phyloP scores from a whole-genome alignment of 2,888 invertebrate species.

The Drosophila hamatofila region DNA sequence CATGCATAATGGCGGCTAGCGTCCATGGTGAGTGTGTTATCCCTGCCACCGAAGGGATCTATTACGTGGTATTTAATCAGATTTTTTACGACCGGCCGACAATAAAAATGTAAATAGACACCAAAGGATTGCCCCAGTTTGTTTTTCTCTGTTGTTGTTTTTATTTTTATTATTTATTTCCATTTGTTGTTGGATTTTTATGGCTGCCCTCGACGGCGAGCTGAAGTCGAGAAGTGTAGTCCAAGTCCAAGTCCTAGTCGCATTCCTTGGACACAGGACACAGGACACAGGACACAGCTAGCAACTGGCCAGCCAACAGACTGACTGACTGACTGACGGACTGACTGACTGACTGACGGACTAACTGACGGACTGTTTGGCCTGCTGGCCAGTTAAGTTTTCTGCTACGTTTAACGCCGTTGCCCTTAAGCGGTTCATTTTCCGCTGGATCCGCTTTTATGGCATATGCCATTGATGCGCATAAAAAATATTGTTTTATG shows the following conservation, averaged over 20 bases:
- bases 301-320: too few relatives aligned
- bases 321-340: not conserved
- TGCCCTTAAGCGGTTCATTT: constrained; percentile 71
- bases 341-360: not conserved
- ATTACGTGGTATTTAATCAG: constrained; percentile 82
- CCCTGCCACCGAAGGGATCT: constrained; percentile 65
- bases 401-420: constrained; percentile 68
- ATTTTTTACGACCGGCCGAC: constrained; percentile 77
- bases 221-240: not conserved
- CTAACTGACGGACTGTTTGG: not conserved
- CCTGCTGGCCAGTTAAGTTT: constrained; percentile 55
- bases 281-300: not conserved
- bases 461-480: constrained; percentile 62
- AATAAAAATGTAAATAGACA: constrained; percentile 81
- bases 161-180: constrained; percentile 23
- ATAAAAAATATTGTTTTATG: constrained; percentile 73
- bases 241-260: constrained; percentile 15
- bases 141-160: not conserved
- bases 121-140: constrained; percentile 70
- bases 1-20: constrained; percentile 25
- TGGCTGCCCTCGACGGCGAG: constrained; percentile 12
- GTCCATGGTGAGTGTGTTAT: constrained; percentile 19
- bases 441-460: constrained; percentile 70
- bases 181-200: constrained; percentile 16
- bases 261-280: constrained; percentile 9